Evolutionary conservation across 1,140 invertebrate genomes (phyloP).

Genomic region (Steinernema feltiae): DNA sequence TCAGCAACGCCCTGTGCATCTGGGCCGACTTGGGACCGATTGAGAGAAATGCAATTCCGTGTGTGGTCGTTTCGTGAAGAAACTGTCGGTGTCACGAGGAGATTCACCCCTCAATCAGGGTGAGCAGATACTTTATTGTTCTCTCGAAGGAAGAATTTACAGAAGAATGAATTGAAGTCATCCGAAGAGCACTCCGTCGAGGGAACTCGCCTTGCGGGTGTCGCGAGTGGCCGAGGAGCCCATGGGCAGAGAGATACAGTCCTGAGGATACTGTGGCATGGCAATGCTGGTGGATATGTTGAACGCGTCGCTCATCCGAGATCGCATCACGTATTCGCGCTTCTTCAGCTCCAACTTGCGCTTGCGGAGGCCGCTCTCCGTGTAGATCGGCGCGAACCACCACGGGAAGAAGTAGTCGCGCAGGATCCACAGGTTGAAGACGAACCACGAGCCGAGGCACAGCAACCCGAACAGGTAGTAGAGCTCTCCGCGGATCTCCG

Average conservation of each 20-base stretch:
- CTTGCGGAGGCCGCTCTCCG: slow-evolving; percentile 32
- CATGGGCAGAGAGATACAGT: slow-evolving; percentile 15
- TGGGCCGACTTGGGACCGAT: no score
- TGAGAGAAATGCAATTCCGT: no score
- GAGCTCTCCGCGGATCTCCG: slow-evolving; percentile 34
- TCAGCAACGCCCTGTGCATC: no score
- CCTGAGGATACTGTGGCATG: slow-evolving; percentile 6
- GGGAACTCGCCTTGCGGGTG: background rate
- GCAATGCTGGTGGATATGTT: slow-evolving; percentile 11
- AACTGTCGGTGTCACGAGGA: no score
- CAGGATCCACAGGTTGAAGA: slow-evolving; percentile 41
- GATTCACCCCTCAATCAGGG: background rate
- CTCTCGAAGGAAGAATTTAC: no score
- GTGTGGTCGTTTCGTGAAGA: no score
- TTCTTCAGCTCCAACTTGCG: slow-evolving; percentile 27
- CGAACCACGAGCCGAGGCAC: slow-evolving; percentile 34
- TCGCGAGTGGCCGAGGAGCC: background rate
- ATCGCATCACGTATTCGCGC: slow-evolving; percentile 23
- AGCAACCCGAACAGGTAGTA: slow-evolving; percentile 38
- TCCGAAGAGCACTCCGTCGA: slow-evolving; percentile 3
- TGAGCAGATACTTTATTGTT: background rate
- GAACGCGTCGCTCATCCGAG: slow-evolving; percentile 2
- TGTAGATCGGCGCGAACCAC: slow-evolving; percentile 38
- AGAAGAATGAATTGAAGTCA: background rate
- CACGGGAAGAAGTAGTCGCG: slow-evolving; percentile 45